Conservation (phyloP, 1,140 invertebrate genomes). For the Megalonaias nervosa region DNA sequence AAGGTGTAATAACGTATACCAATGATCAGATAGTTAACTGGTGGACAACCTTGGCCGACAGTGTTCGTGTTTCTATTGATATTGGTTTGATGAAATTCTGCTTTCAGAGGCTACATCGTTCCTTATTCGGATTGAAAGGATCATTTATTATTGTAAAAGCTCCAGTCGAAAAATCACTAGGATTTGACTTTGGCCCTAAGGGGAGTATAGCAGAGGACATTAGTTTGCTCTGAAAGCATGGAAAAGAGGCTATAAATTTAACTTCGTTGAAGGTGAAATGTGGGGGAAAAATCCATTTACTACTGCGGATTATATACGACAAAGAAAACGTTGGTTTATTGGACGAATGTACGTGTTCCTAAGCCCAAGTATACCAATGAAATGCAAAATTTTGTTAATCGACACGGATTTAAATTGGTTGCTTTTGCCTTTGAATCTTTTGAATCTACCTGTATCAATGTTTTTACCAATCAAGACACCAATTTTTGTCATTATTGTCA, state of each 20-base stretch:
- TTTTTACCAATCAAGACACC: too few relatives aligned
- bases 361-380: constrained; percentile 86
- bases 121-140: constrained; percentile 94
- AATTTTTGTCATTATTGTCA: too few relatives aligned
- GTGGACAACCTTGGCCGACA: too few relatives aligned
- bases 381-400: background rate
- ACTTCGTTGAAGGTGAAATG: constrained; percentile 81
- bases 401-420: background rate
- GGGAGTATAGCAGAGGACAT: constrained; percentile 96
- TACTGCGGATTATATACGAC: constrained; percentile 93
- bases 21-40: constrained; percentile 92
- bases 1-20: constrained; percentile 97
- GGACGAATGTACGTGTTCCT: constrained; percentile 96
- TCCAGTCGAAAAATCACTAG: constrained; percentile 88
- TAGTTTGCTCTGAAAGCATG: constrained; percentile 90
- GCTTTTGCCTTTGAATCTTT: too few relatives aligned
- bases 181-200: constrained; percentile 94
- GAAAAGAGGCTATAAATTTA: constrained; percentile 68
- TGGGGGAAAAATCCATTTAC: constrained; percentile 97
- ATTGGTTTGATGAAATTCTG: constrained; percentile 90
- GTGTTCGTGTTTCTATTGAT: too few relatives aligned
- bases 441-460: too few relatives aligned
- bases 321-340: constrained; percentile 95
- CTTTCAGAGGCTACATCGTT: constrained; percentile 93
- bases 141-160: constrained; percentile 78